Conservation (phyloP, 2,113 vertebrate genomes). For the Misgurnus anguillicaudatus region DNA sequence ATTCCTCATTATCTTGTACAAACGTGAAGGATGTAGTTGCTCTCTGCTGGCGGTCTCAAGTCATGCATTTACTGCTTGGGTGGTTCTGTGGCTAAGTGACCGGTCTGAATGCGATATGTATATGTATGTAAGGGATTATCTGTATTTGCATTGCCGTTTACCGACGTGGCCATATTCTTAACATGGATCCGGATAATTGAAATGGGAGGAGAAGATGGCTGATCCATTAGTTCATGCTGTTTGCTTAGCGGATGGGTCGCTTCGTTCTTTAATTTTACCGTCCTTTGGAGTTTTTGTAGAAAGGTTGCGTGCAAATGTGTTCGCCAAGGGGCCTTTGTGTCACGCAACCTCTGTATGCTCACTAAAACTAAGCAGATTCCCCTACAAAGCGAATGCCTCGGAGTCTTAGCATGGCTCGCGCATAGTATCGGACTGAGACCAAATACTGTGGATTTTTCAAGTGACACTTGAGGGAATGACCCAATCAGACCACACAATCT, state of each 20-base stretch:
- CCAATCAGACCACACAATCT: conserved; percentile 81
- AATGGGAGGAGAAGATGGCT: conserved; percentile 82
- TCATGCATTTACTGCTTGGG: conserved; percentile 83
- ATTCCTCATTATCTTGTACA: conserved; percentile 84
- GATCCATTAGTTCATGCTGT: conserved; percentile 86
- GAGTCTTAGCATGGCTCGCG: conserved; percentile 62
- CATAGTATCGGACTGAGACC: conserved; percentile 45
- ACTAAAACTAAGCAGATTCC: conserved; percentile 76
- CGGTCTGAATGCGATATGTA: conserved; percentile 83
- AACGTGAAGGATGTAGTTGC: conserved; percentile 77
- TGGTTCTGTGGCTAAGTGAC: conserved; percentile 85
- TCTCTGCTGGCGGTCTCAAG: conserved; percentile 78
- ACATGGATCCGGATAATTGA: conserved; percentile 84
- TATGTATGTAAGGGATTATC: conserved; percentile 87
- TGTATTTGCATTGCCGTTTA: conserved; percentile 82
- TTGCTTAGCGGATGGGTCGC: conserved; percentile 80
- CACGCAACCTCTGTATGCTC: conserved; percentile 76
- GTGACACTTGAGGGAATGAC: conserved; percentile 83
- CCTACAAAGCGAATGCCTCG: conserved; percentile 77
- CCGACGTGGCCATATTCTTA: conserved; percentile 79
- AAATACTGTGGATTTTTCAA: conserved; percentile 78
- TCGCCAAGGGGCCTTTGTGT: conserved; percentile 73
- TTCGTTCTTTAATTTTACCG: conserved; percentile 77
- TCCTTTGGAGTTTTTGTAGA: conserved; percentile 77
- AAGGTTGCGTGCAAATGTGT: conserved; percentile 30